phyloP scores from a whole-genome alignment of 1,140 invertebrate species.

The Neodiprion pinetum region DNA sequence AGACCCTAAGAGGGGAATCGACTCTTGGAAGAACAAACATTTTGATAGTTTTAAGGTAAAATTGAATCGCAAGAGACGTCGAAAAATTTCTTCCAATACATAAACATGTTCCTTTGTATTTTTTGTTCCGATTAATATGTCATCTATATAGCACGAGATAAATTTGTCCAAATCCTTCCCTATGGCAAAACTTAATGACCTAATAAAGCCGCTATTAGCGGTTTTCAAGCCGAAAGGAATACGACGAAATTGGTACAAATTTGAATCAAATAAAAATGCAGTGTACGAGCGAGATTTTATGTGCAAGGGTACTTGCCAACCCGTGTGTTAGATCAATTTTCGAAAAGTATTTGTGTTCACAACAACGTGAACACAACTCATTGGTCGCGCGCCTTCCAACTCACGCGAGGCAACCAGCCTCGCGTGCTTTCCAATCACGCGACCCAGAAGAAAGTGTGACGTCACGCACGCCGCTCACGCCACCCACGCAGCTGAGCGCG shows the following conservation, averaged over 20 bases:
- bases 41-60: conserved; percentile 20
- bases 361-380: too few relatives aligned
- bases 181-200: conserved; percentile 13
- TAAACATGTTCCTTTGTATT: neutral
- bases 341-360: too few relatives aligned
- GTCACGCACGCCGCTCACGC: too few relatives aligned
- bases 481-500: too few relatives aligned
- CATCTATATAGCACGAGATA: neutral
- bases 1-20: conserved; percentile 42
- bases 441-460: too few relatives aligned
- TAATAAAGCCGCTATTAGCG: conserved; percentile 19
- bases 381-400: too few relatives aligned
- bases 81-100: neutral
- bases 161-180: conserved; percentile 5
- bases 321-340: conserved; percentile 27
- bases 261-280: conserved; percentile 25
- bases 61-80: neutral
- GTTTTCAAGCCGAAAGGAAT: neutral
- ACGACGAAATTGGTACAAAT: neutral
- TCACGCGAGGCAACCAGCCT: too few relatives aligned
- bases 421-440: too few relatives aligned
- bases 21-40: conserved; percentile 16
- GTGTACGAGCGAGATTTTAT: conserved; percentile 20
- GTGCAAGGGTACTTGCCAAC: conserved; percentile 33
- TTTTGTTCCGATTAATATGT: conserved; percentile 13